Evolutionary conservation across 35 echinoderm and acorn worm species (phyloP).

Genomic region (Hemicentrotus pulcherrimus): DNA sequence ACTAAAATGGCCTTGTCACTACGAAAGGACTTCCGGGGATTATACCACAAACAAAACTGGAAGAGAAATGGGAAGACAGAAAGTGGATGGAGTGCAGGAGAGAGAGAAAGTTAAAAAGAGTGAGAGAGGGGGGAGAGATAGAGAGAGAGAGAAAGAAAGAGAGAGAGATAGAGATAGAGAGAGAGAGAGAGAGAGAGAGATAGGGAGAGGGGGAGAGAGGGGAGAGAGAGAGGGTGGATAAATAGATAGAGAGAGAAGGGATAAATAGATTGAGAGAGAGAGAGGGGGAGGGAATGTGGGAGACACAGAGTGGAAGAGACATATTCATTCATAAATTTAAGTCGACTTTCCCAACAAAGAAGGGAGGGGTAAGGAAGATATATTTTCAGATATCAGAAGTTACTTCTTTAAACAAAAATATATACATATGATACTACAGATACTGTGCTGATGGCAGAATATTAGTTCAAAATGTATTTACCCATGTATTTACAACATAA

Average conservation of each 20-base stretch:
- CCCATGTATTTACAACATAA: too few relatives aligned
- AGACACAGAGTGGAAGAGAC: background rate
- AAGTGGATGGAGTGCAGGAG: background rate
- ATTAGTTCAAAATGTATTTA: too few relatives aligned
- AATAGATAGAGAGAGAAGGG: background rate
- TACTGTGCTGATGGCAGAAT: too few relatives aligned
- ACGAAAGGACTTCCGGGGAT: background rate
- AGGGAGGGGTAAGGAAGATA: too few relatives aligned
- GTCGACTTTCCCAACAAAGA: too few relatives aligned
- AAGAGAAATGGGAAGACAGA: background rate
- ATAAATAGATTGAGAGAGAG: too few relatives aligned
- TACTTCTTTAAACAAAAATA: too few relatives aligned
- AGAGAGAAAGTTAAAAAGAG: background rate
- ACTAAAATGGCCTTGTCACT: background rate
- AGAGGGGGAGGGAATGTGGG: too few relatives aligned
- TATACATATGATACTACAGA: too few relatives aligned
- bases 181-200: background rate
- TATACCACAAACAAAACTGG: constrained; percentile 8
- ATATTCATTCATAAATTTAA: background rate
- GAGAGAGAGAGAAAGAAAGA: background rate
- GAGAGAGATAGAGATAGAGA: background rate
- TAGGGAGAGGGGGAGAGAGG: background rate
- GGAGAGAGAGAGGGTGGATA: background rate
- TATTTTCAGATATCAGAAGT: too few relatives aligned
- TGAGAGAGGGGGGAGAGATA: too few relatives aligned